phyloP scores from a whole-genome alignment of 1,140 invertebrate genomes.

The Teleogryllus occipitalis region DNA sequence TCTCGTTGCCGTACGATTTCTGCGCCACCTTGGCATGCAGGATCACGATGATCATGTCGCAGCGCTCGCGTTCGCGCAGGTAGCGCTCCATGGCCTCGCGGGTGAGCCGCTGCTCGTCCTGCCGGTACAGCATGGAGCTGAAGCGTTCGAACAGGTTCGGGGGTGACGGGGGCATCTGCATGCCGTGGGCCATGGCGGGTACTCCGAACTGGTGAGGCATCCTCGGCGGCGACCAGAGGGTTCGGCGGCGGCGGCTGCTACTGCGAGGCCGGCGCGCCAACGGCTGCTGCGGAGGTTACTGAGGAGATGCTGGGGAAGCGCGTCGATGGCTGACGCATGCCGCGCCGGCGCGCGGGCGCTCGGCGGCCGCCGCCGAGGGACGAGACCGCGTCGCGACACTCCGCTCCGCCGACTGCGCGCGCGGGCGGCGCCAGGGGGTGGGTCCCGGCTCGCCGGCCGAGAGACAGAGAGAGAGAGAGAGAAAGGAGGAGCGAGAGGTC shows the following conservation, averaged over 20 bases:
- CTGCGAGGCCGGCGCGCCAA: no score
- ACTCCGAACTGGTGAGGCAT: conserved; percentile 71
- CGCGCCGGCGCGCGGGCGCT: no score
- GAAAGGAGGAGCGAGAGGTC: no score
- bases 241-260: conserved; percentile 28
- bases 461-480: no score
- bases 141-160: conserved; percentile 39
- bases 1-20: conserved; percentile 99
- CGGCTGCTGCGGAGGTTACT: not conserved
- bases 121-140: conserved; percentile 46
- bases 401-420: not conserved
- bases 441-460: no score
- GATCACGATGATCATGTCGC: conserved; percentile 94
- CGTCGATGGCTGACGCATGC: not conserved
- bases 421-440: no score
- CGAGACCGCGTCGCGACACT: no score
- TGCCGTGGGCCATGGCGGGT: conserved; percentile 54
- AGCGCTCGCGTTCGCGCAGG: conserved; percentile 81
- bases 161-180: conserved; percentile 69
- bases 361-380: no score
- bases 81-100: conserved; percentile 95
- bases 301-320: no score
- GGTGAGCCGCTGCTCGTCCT: conserved; percentile 76
- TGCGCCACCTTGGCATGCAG: conserved; percentile 98
- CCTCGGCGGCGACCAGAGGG: conserved; percentile 33